Conservation (phyloP, 2,113 vertebrate species). For the Climacteris rufus region DNA sequence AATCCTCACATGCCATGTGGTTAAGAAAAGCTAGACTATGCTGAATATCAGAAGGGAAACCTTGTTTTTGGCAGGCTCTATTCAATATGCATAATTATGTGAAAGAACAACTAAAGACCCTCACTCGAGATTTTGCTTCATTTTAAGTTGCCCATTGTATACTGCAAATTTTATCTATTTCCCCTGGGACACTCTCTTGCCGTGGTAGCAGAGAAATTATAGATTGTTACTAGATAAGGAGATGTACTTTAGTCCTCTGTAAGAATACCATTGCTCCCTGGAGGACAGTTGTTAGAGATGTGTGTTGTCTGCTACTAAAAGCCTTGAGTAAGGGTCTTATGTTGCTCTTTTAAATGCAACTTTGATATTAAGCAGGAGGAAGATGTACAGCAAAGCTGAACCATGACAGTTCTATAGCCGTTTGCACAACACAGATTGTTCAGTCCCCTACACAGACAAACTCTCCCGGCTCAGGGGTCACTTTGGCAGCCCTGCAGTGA, state of each 20-base stretch:
- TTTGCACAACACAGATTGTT: neutral
- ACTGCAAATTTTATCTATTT: neutral
- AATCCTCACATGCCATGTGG: neutral
- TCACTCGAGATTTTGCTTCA: neutral
- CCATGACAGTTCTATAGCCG: neutral
- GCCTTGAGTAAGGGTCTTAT: neutral
- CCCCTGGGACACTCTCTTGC: neutral
- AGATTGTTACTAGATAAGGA: neutral
- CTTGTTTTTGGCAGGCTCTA: neutral
- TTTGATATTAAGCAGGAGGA: neutral
- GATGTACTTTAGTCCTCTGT: neutral
- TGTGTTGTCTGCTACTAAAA: neutral
- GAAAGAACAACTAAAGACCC: neutral
- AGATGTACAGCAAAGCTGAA: neutral
- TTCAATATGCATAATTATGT: neutral
- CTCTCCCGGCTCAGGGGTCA: neutral
- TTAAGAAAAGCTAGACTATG: neutral
- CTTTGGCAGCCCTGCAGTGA: neutral
- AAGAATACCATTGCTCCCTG: neutral
- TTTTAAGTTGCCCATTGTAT: neutral
- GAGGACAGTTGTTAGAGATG: neutral
- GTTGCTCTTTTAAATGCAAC: neutral
- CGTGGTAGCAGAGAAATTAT: neutral
- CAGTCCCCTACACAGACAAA: accelerated
- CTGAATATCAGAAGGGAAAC: neutral